These are phyloP conservation scores for Chaetoderma sp. DNA, from an alignment of 2,888 invertebrate species.

Conservation along the genomic window DNA sequence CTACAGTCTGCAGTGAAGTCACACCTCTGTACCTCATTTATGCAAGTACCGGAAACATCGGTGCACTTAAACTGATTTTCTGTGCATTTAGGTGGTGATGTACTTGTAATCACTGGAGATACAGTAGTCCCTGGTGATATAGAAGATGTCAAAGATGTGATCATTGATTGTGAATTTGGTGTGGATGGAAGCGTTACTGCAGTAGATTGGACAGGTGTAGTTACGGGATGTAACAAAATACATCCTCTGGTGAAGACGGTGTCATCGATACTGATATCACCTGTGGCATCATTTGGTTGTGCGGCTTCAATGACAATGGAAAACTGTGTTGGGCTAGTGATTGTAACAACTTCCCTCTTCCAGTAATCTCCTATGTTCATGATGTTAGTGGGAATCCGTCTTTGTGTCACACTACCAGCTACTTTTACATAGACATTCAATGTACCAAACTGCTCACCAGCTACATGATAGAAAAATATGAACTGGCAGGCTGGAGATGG, in stretches of 20 bases:
- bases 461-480: slow-evolving; percentile 63
- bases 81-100: too few relatives aligned
- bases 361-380: slow-evolving; percentile 24
- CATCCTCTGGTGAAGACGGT: slow-evolving; percentile 48
- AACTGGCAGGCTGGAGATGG: slow-evolving; percentile 45
- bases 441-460: slow-evolving; percentile 47
- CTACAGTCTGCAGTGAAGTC: slow-evolving; percentile 35
- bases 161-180: too few relatives aligned
- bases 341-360: slow-evolving; percentile 15
- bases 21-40: slow-evolving; percentile 14
- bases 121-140: slow-evolving; percentile 37
- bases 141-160: slow-evolving; percentile 28
- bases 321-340: slow-evolving; percentile 29
- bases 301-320: slow-evolving; percentile 57
- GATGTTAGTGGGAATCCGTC: background rate
- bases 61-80: slow-evolving; percentile 21
- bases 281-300: slow-evolving; percentile 48
- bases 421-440: background rate
- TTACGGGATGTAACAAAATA: too few relatives aligned
- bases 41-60: slow-evolving; percentile 27
- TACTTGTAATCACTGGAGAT: too few relatives aligned
- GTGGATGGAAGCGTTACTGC: too few relatives aligned
- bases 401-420: background rate
- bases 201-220: too few relatives aligned
- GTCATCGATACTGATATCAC: slow-evolving; percentile 61